Percentiles rank a stretch among this genome's conserved stretches.
These are phyloP conservation scores for Dicyrtoma fusca DNA, from an alignment of 2,888 invertebrate genomes.

Conservation along the genomic window DNA sequence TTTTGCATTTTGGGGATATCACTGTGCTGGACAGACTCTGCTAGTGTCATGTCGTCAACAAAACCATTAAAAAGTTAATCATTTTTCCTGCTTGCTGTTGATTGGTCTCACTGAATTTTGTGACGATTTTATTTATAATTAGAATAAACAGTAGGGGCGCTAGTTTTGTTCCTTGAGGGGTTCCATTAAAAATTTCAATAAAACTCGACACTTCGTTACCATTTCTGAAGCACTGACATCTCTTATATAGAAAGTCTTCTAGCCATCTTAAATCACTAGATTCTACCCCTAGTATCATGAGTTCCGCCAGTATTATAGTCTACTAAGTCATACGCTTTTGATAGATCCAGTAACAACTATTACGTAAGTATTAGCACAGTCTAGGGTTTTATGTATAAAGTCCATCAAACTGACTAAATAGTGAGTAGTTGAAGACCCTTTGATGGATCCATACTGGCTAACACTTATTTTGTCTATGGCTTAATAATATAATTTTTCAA, in stretches of 20 bases:
- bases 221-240: background rate
- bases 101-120: background rate
- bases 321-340: no score
- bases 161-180: conserved; percentile 5
- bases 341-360: no score
- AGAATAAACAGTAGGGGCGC: background rate
- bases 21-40: background rate
- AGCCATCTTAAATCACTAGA: background rate
- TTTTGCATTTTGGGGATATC: background rate
- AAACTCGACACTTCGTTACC: background rate
- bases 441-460: background rate
- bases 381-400: background rate
- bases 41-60: background rate
- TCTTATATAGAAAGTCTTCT: background rate
- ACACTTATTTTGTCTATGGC: background rate
- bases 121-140: background rate
- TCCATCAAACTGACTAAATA: background rate
- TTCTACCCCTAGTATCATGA: no score
- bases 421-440: background rate
- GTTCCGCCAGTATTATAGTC: no score
- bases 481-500: background rate
- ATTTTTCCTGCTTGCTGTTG: background rate
- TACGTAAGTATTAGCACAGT: no score
- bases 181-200: background rate
- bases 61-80: background rate